Conservation (phyloP, 2,113 vertebrate species). For the Azemiops feae region DNA sequence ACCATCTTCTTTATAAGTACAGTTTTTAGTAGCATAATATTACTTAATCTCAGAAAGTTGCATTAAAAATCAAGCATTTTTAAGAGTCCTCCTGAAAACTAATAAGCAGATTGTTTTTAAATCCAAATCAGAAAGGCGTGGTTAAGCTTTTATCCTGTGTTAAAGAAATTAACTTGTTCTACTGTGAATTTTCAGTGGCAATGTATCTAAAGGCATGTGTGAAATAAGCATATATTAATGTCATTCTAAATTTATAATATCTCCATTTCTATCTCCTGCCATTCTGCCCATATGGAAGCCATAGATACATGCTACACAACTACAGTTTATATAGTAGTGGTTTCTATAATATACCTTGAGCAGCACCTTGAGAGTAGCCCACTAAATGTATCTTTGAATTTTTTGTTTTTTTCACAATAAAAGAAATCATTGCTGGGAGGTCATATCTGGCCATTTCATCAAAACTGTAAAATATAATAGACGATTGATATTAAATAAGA, state of each 20-base stretch:
- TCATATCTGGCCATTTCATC: slow-evolving; percentile 89
- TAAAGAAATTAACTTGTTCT: not conserved
- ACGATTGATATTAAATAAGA: not conserved
- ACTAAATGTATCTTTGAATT: slow-evolving; percentile 84
- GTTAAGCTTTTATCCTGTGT: not conserved
- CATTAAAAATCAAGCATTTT: not conserved
- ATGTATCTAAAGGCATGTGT: not conserved
- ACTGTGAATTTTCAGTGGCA: not conserved
- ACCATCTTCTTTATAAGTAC: not conserved
- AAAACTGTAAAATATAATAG: slow-evolving; percentile 65
- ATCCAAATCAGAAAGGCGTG: not conserved
- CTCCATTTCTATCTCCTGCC: not conserved
- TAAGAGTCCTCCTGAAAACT: not conserved
- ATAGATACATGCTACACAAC: not conserved
- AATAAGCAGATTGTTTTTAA: not conserved
- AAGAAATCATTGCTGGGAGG: slow-evolving; percentile 83
- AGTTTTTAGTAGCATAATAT: not conserved
- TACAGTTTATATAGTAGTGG: not conserved
- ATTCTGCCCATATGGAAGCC: not conserved
- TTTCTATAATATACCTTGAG: slow-evolving; percentile 74
- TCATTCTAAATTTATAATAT: not conserved
- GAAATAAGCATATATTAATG: not conserved
- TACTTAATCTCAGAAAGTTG: not conserved
- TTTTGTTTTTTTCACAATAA: slow-evolving; percentile 80
- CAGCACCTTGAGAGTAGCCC: slow-evolving; percentile 88